Percentiles rank a stretch among this genome's conserved stretches.
These are phyloP conservation scores for Aphaenogaster floridana DNA, from an alignment of 1,140 invertebrate species.

Conservation along the genomic window DNA sequence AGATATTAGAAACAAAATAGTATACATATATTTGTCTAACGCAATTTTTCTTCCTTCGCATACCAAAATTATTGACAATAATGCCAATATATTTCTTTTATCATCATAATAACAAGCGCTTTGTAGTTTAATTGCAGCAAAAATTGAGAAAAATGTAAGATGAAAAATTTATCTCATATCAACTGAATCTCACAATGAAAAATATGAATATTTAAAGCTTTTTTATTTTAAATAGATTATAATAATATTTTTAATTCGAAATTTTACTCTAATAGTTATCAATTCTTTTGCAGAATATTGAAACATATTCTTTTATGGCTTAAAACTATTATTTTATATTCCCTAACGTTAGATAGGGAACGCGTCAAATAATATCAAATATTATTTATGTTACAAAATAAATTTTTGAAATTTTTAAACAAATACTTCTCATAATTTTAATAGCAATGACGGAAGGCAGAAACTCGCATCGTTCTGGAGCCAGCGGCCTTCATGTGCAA, in stretches of 20 bases:
- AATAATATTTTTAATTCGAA: background rate
- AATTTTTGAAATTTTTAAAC: background rate
- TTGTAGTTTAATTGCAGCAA: background rate
- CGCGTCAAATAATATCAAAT: background rate
- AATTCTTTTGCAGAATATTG: background rate
- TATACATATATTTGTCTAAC: background rate
- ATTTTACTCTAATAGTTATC: background rate
- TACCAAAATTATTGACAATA: background rate
- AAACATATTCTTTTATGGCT: background rate
- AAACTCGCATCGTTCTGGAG: background rate
- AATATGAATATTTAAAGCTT: background rate
- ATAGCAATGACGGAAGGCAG: background rate
- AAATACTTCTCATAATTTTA: constrained; percentile 13
- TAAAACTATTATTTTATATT: constrained; percentile 8
- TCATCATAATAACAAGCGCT: background rate
- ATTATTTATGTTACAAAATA: background rate
- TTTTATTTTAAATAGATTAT: background rate
- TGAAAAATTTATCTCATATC: background rate
- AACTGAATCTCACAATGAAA: constrained; percentile 1
- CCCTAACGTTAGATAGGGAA: background rate
- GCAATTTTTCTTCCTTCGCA: background rate
- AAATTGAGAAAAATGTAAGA: background rate
- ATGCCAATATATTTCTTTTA: background rate
- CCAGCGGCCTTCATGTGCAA: constrained; percentile 63
- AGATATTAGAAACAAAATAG: background rate